Conservation (phyloP, 2,888 invertebrate species). For the Dynastes tityus region DNA sequence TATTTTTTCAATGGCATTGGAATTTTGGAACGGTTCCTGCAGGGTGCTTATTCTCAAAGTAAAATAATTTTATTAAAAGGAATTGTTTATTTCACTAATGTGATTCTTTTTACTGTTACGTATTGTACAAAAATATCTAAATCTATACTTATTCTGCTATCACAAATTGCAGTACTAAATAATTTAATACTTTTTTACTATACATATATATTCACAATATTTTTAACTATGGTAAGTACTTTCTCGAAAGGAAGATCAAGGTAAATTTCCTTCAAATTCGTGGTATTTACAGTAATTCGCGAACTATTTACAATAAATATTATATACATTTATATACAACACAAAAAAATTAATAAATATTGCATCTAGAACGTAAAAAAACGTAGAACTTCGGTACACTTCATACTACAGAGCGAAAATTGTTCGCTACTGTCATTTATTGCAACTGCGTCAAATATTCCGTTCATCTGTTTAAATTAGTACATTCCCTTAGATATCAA, state of each 20-base stretch:
- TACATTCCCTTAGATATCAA: no score
- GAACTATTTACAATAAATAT: constrained; percentile 31
- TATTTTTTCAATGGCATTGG: no score
- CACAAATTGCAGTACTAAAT: constrained; percentile 66
- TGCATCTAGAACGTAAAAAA: constrained; percentile 22
- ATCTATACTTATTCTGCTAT: constrained; percentile 65
- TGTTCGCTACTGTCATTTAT: no score
- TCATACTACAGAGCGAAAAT: background rate
- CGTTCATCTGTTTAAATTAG: background rate
- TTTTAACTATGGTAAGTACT: constrained; percentile 12
- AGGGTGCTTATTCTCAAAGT: background rate
- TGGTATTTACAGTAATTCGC: constrained; percentile 25
- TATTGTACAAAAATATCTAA: constrained; percentile 70
- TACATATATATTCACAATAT: constrained; percentile 47
- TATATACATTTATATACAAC: constrained; percentile 27
- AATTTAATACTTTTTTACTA: constrained; percentile 43
- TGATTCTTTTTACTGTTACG: constrained; percentile 47
- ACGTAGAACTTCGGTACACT: background rate
- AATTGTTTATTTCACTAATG: constrained; percentile 48
- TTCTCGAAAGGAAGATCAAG: background rate
- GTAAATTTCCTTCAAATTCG: constrained; percentile 14
- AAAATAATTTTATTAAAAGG: constrained; percentile 18
- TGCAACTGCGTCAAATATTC: background rate
- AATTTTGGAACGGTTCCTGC: no score
- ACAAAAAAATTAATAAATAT: constrained; percentile 35